Evolutionary conservation across 2,797 vertebrate species (phyloP), one percentile per base, ranked within the genome.

Genomic region (Neomorphus geoffroyi): DNA sequence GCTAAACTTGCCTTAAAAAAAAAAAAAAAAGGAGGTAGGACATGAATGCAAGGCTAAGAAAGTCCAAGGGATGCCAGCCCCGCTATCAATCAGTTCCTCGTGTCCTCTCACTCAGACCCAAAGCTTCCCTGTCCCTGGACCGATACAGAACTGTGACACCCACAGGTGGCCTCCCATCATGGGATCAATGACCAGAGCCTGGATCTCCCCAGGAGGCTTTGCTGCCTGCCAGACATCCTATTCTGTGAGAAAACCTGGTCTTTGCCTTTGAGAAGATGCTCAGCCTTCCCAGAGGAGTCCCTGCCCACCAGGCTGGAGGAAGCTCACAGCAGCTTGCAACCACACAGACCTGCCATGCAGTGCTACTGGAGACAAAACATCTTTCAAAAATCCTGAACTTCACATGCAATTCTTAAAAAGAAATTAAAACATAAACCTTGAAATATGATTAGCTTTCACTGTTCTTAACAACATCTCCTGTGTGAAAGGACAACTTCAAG

Each of bases 201-300:
- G 1, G 53, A 22, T 1, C 24, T 9, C 7, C 2, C 0, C 4
- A 26, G 6, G 21, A 48, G 48, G 22, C 24, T 3, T 0, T 1
- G 14, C 53, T 56, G 91, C 22, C 48, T 4, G 23, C 70, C 45
- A 22, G 46, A 24, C 33, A 32, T 16, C 2, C 2, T 0, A 24
- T 17, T 53, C 50, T 28, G 50, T 27, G 13, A 13, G 12, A 11
- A 28, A 53, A 53, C 50, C 50, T 1, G 45, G 43, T 46, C 28
- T 11, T 37, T 56, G 2, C 41, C 65, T 56, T 26, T 7, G 1
- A 13, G 32, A 10, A 56, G 39, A 50, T 6, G 66, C 35, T 67
- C 79, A 46, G 83, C 67, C 56, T 3, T 9, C 3, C 26, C 30
- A 2, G 18, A n/a, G 53, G 64, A 45, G 10, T 30, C 84, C 48